These are phyloP conservation scores for Cassiopea andromeda DNA, from an alignment of 30 jellyfish, hydroid and myxozoan species.

Conservation along the genomic window DNA sequence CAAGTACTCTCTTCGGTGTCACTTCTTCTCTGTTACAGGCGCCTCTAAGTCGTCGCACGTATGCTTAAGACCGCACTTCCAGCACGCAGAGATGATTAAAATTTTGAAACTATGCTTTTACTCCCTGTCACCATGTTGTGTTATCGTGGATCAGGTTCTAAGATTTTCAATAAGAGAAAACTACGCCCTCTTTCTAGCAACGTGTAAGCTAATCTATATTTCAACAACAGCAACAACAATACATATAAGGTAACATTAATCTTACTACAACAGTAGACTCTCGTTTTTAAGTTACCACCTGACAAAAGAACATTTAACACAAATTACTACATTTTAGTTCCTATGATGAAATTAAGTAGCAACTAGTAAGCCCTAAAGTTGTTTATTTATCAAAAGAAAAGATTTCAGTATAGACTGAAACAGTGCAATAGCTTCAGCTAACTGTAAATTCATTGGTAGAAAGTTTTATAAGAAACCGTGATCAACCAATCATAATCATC, in stretches of 20 bases:
- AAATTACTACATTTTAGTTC: no score
- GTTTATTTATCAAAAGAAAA: no score
- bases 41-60: background rate
- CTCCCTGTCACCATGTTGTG: background rate
- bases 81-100: background rate
- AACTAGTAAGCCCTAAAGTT: no score
- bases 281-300: no score
- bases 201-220: background rate
- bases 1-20: background rate
- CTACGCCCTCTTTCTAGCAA: background rate
- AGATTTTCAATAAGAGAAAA: background rate
- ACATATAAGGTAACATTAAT: background rate
- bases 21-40: background rate
- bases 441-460: no score
- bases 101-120: background rate
- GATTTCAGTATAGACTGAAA: no score
- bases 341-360: no score
- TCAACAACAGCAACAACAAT: background rate
- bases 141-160: background rate
- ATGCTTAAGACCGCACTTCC: background rate
- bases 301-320: no score
- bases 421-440: no score
- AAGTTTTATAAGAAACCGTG: no score
- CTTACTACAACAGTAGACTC: background rate
- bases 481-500: no score